Evolutionary conservation across 2,888 invertebrate species (phyloP).

Genomic region (Bhutanitis thaidina): DNA sequence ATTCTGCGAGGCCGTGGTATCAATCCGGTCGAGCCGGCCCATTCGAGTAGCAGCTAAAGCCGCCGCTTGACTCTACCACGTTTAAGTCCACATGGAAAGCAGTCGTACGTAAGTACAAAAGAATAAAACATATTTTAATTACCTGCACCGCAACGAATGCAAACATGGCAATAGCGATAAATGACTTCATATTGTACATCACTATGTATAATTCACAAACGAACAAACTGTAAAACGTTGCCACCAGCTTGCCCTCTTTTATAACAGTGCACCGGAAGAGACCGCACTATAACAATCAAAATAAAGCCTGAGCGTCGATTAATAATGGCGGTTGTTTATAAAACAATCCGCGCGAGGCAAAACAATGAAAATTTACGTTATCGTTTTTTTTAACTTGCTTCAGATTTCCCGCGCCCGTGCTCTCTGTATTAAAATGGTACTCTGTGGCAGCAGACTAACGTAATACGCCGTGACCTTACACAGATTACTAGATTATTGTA

Average conservation of each 20-base stretch:
- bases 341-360: constrained; percentile 39
- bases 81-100: too few species aligned
- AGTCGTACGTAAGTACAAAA: too few species aligned
- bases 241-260: constrained; percentile 32
- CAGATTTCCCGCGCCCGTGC: constrained; percentile 33
- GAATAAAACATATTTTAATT: constrained; percentile 9
- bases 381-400: constrained; percentile 42
- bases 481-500: too few species aligned
- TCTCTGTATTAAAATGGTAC: too few species aligned
- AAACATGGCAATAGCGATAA: constrained; percentile 48
- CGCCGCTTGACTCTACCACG: too few species aligned
- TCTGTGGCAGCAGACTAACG: too few species aligned
- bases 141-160: constrained; percentile 65
- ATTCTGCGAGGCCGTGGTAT: too few species aligned
- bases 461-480: too few species aligned
- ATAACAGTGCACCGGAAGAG: constrained; percentile 42
- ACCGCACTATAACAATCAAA: constrained; percentile 35
- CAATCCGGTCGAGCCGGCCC: too few species aligned
- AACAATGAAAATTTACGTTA: constrained; percentile 56
- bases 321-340: constrained; percentile 51
- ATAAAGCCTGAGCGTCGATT: constrained; percentile 41
- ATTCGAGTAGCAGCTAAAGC: too few species aligned
- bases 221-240: constrained; percentile 34
- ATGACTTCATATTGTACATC: constrained; percentile 51
- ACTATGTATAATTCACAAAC: constrained; percentile 19